phyloP scores from a whole-genome alignment of 2,888 invertebrate genomes.

The Cheilosia vulpina region DNA sequence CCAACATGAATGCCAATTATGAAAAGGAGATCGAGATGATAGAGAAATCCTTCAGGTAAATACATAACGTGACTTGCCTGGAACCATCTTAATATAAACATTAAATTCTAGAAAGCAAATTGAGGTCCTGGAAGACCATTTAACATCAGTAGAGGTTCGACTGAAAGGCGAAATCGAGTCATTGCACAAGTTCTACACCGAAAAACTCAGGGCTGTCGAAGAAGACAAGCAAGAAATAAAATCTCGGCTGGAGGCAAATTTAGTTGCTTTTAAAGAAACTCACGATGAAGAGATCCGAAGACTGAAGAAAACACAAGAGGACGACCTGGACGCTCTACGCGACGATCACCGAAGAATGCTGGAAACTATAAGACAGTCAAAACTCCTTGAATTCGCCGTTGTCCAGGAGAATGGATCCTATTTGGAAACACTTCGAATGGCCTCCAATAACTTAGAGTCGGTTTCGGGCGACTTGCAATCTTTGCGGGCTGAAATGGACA shows the following conservation, averaged over 20 bases:
- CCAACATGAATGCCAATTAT: constrained; percentile 82
- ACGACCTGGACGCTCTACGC: constrained; percentile 79
- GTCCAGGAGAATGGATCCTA: constrained; percentile 82
- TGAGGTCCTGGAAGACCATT: constrained; percentile 80
- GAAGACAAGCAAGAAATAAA: constrained; percentile 78
- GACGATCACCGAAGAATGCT: constrained; percentile 79
- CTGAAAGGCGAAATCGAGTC: constrained; percentile 80
- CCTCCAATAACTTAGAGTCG: constrained; percentile 80
- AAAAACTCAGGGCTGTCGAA: constrained; percentile 78
- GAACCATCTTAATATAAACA: not conserved
- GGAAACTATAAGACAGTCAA: constrained; percentile 82
- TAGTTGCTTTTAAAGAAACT: constrained; percentile 78
- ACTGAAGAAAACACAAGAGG: constrained; percentile 80
- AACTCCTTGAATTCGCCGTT: constrained; percentile 81
- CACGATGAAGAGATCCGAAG: constrained; percentile 80
- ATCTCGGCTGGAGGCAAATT: constrained; percentile 77
- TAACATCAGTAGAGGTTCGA: constrained; percentile 80
- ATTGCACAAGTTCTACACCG: constrained; percentile 78
- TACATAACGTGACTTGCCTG: not conserved
- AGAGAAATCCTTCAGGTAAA: constrained; percentile 82
- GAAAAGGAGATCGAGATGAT: constrained; percentile 83
- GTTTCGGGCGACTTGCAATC: constrained; percentile 79
- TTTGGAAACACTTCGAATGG: constrained; percentile 80
- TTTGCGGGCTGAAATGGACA: constrained; percentile 80
- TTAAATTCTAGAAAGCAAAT: constrained; percentile 80